Evolutionary conservation across 2,888 invertebrate genomes (phyloP).

Genomic region (Melipona beecheii): DNA sequence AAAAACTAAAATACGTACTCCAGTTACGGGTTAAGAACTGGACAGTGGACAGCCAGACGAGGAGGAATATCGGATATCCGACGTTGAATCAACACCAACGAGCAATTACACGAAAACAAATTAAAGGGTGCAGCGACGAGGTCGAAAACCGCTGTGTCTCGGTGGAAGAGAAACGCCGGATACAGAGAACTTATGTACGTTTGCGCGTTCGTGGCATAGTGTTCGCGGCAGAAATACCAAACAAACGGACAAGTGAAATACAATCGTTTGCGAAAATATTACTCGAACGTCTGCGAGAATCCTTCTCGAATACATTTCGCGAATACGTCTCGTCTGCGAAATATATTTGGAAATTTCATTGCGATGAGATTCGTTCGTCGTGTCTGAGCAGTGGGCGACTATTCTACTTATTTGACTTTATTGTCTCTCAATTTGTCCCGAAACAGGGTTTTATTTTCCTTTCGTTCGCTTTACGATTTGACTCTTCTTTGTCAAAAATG

Average conservation of each 20-base stretch:
- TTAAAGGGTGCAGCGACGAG: constrained; percentile 22
- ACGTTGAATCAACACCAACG: constrained; percentile 27
- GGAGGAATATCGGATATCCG: constrained; percentile 25
- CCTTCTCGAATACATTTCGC: too few relatives aligned
- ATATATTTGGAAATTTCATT: too few relatives aligned
- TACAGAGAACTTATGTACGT: constrained; percentile 9
- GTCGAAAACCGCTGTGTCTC: constrained; percentile 4
- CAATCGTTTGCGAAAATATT: not conserved
- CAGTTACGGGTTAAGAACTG: constrained; percentile 36
- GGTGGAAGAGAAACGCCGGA: not conserved
- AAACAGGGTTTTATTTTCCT: too few relatives aligned
- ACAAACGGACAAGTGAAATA: not conserved
- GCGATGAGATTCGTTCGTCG: too few relatives aligned
- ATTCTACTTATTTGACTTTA: too few relatives aligned
- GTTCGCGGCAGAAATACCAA: not conserved
- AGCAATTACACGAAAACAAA: constrained; percentile 45
- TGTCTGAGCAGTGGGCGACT: too few relatives aligned
- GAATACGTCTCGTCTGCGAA: too few relatives aligned
- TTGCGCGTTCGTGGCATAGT: not conserved
- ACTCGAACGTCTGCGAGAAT: not conserved
- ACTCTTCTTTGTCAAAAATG: too few relatives aligned
- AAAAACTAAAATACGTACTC: constrained; percentile 7
- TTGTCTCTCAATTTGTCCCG: too few relatives aligned
- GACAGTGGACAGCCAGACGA: not conserved
- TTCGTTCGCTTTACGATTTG: too few relatives aligned